Conservation (phyloP, 2,888 invertebrate genomes). For the Trichogramma dendrolimi region DNA sequence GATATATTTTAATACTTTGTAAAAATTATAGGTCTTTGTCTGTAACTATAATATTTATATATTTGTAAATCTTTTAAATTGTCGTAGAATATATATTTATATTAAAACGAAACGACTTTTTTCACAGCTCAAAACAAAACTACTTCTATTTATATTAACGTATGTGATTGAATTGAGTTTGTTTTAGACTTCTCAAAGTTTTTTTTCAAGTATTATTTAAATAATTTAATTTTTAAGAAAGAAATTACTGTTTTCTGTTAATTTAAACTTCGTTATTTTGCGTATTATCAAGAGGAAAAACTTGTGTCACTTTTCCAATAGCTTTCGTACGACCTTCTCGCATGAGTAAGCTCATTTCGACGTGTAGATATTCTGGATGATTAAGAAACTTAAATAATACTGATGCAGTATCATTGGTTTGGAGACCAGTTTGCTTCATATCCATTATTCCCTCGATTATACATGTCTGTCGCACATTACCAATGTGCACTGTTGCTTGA, state of each 20-base stretch:
- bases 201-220: not conserved
- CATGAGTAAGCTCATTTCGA: slow-evolving; percentile 75
- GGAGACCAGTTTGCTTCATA: slow-evolving; percentile 62
- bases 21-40: too few species aligned
- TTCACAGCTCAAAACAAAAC: too few species aligned
- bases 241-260: not conserved
- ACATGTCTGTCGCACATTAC: slow-evolving; percentile 93
- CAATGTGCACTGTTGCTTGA: slow-evolving; percentile 91
- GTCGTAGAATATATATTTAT: too few species aligned
- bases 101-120: too few species aligned
- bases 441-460: slow-evolving; percentile 73
- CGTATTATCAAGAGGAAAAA: slow-evolving; percentile 57
- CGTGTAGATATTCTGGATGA: slow-evolving; percentile 82
- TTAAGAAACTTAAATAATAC: slow-evolving; percentile 85
- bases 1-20: too few species aligned
- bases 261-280: slow-evolving; percentile 28
- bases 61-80: too few species aligned
- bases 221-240: not conserved
- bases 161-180: not conserved
- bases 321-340: slow-evolving; percentile 82
- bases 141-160: too few species aligned
- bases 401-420: slow-evolving; percentile 80
- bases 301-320: slow-evolving; percentile 76
- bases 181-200: not conserved
- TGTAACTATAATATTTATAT: too few species aligned